Evolutionary conservation across 2,113 vertebrate genomes (phyloP), one percentile per base, ranked within the genome.

Genomic region (Leptobrachium leishanense): DNA sequence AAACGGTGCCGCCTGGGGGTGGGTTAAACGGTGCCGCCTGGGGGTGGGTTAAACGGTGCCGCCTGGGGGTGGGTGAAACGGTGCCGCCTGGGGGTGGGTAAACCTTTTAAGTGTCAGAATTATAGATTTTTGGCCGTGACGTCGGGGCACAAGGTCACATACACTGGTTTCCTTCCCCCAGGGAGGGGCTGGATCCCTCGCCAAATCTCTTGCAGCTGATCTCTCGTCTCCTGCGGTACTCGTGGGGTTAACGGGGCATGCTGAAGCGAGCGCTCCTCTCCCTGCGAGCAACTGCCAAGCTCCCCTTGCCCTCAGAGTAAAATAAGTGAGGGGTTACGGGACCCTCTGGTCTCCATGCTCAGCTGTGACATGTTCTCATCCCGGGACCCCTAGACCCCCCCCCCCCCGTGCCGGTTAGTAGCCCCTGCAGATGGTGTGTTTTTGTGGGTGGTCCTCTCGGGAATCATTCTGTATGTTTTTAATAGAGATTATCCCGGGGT

Each of bases 371-470:
- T 59, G 55, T 15, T 10, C 3, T 15, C 13, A 4, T 59, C 11
- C 3, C 3, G 9, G 57, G 40, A 55, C 43, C 43, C 10, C 31
- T 11, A 43, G 13, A 12, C 67, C 5, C 1, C 12, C 40, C 20
- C 13, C 62, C 62, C 6, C 13, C 39, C 9, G 3, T 59, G 10
- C 13, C 13, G 55, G 55, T 59, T 12, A 59, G 55, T 59, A 3
- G 55, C 55, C 55, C 55, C 13, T 13, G 44, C 44, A 8, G 20
- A 31, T 7, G 15, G 15, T 44, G 62, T 46, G 62, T 39, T 20
- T 64, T 20, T 64, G n/a, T 64, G 62, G 62, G 62, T 64, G 62
- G 62, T 20, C 62, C 62, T 64, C n/a, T 39, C 62, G n/a, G 39
- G 3, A 3, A 5, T 9, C 65, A 31, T 6, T 71, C n/a, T 39